Evolutionary conservation across 1,140 invertebrate species (phyloP), one percentile per base, ranked within the genome.

Genomic region (Drosophila arawakana): DNA sequence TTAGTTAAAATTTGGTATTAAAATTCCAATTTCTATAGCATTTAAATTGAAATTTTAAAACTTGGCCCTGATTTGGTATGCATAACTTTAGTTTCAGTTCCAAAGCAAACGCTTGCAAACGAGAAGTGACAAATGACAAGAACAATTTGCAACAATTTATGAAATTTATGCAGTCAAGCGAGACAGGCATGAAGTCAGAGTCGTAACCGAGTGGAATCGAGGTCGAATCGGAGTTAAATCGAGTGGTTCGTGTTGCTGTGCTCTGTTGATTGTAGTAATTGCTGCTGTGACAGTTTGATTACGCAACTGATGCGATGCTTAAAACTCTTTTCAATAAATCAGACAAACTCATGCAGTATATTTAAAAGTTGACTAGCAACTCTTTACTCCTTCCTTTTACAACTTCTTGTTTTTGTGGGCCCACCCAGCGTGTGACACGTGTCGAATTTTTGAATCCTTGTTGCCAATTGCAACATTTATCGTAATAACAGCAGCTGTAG

Each of bases 91-190:
- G 43, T 77, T 60, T n/a, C 47, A 49, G 30, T 70, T 58, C 25
- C 41, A 63, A 52, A 57, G 47, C 50, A 10, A 15, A 50, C 25
- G 13, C 47, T 41, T 35, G 15, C 60, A 35, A 50, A 35, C 44
- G 59, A 55, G 21, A 61, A 81, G 67, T 61, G 71, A 72, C 80
- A 75, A 72, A 75, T 61, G 57, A 67, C 70, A 63, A 52, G 21
- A 76, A 77, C 71, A 88, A 83, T 88, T 89, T 89, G 84, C 83
- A 71, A 75, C 80, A 89, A 88, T 89, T 88, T 88, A 89, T 88
- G 74, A 80, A 88, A 89, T 80, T 89, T 73, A 80, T 76, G 49
- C 70, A 80, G 70, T 70, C 73, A 71, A 67, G 52, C 67, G 62
- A 68, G 66, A 70, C 58, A 37, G 13, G 47, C 39, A 57, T 35